A percentile compares a stretch with the other conserved stretches of the same genome.
These are phyloP conservation scores for Spodoptera litura DNA, from an alignment of 1,140 invertebrate species.

Conservation along the genomic window DNA sequence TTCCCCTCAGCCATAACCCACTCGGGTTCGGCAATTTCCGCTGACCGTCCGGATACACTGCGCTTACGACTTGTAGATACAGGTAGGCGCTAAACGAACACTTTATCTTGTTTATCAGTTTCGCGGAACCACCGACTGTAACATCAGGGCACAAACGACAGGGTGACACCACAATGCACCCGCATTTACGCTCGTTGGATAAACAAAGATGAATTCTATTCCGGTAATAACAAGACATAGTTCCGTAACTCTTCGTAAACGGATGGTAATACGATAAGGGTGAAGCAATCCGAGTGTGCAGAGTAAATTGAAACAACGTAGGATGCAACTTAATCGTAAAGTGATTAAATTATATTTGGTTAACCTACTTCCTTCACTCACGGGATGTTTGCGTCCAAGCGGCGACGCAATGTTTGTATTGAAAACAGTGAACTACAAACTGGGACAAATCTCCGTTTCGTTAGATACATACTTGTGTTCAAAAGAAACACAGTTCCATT, in stretches of 20 bases:
- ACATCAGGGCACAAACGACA: conserved; percentile 58
- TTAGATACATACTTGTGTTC: conserved; percentile 49
- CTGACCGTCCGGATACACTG: conserved; percentile 55
- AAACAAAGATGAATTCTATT: conserved; percentile 48
- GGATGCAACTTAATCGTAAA: conserved; percentile 52
- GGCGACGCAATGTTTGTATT: conserved; percentile 67
- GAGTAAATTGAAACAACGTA: conserved; percentile 45
- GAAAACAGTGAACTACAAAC: conserved; percentile 64
- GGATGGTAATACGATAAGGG: conserved; percentile 40
- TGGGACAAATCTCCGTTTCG: conserved; percentile 63
- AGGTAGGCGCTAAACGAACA: conserved; percentile 61
- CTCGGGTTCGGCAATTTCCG: conserved; percentile 67
- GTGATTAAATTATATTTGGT: conserved; percentile 74
- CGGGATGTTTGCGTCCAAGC: conserved; percentile 73
- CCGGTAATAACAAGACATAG: conserved; percentile 16
- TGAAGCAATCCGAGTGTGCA: conserved; percentile 33
- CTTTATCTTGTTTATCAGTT: conserved; percentile 71
- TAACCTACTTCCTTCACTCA: conserved; percentile 70
- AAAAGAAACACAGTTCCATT: conserved; percentile 60
- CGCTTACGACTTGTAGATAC: conserved; percentile 53
- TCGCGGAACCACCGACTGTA: conserved; percentile 49
- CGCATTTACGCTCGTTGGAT: conserved; percentile 43
- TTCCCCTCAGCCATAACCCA: conserved; percentile 61
- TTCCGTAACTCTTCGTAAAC: conserved; percentile 26
- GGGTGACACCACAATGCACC: conserved; percentile 64